Evolutionary conservation across 1,140 invertebrate species (phyloP), one percentile per base, ranked within the genome.

Genomic region (Luehdorfia chinensis): DNA sequence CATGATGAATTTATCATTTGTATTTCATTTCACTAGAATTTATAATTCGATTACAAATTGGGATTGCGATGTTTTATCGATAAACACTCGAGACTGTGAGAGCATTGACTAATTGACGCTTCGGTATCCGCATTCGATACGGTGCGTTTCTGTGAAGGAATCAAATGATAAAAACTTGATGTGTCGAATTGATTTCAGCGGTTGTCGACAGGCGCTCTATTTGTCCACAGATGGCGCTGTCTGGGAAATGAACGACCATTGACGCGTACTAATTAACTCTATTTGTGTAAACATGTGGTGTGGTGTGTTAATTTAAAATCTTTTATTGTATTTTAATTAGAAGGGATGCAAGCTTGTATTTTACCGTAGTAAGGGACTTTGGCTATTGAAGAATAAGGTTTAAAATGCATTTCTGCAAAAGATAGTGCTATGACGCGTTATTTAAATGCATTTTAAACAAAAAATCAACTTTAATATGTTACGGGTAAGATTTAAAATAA

Each of bases 81-180:
- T n/a, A n/a, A n/a, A n/a, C n/a, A 55, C 55, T 32, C 46, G 39
- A 58, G 49, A 56, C 65, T 75, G 67, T 69, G 62, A 71, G 72
- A 74, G 72, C 65, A 66, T 63, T 73, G 66, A 76, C 75, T 78
- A 81, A 74, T 69, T 75, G 66, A 71, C 66, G 54, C 66, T 64
- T 67, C 68, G 74, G 64, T 52, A 52, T 68, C 52, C 49, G 49
- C 45, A 84, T 80, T 84, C 67, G 79, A 66, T 65, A 46, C 72
- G 76, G 55, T 72, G n/a, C n/a, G 66, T 70, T 77, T 61, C 61
- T 64, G 58, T 65, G 50, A 32, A 57, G 55, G 66, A 50, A 66
- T 70, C 68, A 56, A 30, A 66, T 54, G 50, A 58, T 60, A 72
- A 80, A 78, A 75, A 71, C 47, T 54, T 47, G 67, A 79, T 70